Conservation (phyloP, 2,888 invertebrate genomes). For the Mythimna pallens region DNA sequence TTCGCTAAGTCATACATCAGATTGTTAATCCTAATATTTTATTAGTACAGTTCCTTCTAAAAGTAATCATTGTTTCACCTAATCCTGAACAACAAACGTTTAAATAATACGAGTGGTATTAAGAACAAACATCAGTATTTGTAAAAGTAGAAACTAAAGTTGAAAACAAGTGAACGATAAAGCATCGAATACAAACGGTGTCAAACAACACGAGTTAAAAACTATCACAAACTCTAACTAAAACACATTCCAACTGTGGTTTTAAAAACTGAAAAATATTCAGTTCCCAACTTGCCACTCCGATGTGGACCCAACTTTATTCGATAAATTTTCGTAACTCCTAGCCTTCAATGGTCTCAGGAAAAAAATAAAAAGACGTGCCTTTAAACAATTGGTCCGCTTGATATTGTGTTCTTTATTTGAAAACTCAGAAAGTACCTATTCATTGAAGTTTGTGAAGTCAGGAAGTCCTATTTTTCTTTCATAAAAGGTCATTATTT, state of each 20-base stretch:
- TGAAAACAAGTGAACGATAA: background rate
- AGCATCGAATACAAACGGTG: constrained; percentile 24
- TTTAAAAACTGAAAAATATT: constrained; percentile 56
- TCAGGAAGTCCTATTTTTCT: constrained; percentile 25
- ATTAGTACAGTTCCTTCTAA: too few species aligned
- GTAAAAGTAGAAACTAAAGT: background rate
- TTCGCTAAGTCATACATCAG: too few species aligned
- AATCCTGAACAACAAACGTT: too few species aligned
- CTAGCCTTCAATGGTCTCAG: constrained; percentile 28
- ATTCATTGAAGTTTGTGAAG: constrained; percentile 12
- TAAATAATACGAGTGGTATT: too few species aligned
- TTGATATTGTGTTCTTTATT: constrained; percentile 40
- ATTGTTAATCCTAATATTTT: too few species aligned
- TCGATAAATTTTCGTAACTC: constrained; percentile 43
- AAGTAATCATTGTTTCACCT: too few species aligned
- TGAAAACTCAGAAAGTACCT: constrained; percentile 29
- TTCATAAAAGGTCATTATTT: constrained; percentile 1
- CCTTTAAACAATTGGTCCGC: constrained; percentile 39
- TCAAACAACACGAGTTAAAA: constrained; percentile 42
- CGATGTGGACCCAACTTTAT: constrained; percentile 47
- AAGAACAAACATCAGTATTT: background rate
- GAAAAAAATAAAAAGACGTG: constrained; percentile 36
- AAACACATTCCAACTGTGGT: constrained; percentile 23
- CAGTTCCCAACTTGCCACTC: constrained; percentile 53
- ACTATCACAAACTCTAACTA: constrained; percentile 37